Conservation (phyloP, 2,888 invertebrate species). For the Pimpla rufipes region DNA sequence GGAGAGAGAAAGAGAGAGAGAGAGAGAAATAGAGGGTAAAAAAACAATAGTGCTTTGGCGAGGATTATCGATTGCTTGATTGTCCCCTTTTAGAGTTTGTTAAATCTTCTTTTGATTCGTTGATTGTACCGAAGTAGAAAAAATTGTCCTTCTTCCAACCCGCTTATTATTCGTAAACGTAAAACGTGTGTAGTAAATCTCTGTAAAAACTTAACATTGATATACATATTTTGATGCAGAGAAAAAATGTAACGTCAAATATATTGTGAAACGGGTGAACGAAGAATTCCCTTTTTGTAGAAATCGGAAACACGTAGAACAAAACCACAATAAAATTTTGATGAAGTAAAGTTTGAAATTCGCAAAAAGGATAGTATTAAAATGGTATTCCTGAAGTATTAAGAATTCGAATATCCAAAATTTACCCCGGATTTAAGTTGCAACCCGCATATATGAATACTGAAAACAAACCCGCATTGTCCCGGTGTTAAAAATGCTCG, state of each 20-base stretch:
- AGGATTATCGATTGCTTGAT: constrained; percentile 37
- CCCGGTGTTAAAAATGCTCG: too few relatives aligned
- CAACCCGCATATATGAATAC: too few relatives aligned
- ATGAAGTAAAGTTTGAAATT: neutral
- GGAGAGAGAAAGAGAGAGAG: neutral
- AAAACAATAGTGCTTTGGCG: constrained; percentile 10
- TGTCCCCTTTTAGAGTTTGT: constrained; percentile 2
- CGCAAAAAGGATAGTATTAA: too few relatives aligned
- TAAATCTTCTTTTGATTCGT: constrained; percentile 24
- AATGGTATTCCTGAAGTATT: too few relatives aligned
- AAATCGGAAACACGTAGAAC: too few relatives aligned
- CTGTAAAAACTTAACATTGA: constrained; percentile 12
- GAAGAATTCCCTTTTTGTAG: neutral
- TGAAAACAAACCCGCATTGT: too few relatives aligned
- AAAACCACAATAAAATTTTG: too few relatives aligned
- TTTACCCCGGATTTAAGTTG: too few relatives aligned
- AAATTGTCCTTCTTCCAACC: neutral
- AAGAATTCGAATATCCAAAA: too few relatives aligned
- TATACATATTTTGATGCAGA: neutral
- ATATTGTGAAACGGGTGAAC: neutral
- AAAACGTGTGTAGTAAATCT: constrained; percentile 3
- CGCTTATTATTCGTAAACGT: neutral
- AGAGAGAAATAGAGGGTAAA: neutral
- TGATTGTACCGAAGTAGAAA: constrained; percentile 4
- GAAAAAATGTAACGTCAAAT: too few relatives aligned